Percentiles rank a stretch among this genome's conserved stretches.
These are phyloP conservation scores for Psophia crepitans DNA, from an alignment of 2,113 vertebrate species.

Conservation along the genomic window DNA sequence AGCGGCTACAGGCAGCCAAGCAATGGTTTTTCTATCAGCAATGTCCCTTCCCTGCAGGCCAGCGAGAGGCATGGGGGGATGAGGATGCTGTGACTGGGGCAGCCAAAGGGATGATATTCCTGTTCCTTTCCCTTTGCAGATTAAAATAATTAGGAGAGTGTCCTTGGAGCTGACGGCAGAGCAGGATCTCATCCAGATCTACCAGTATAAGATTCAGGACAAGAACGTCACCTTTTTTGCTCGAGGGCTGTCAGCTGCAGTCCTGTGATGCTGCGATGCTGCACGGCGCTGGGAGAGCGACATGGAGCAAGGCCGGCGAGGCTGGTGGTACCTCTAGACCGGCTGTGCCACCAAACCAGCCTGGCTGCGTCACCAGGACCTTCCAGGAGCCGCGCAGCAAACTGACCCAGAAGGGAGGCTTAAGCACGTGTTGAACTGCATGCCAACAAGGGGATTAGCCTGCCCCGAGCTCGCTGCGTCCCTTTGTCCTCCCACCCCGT, in stretches of 20 bases:
- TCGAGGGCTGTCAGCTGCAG: slow-evolving; percentile 84
- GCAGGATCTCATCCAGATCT: slow-evolving; percentile 67
- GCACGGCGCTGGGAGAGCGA: accelerated
- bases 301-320: accelerated
- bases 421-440: accelerated
- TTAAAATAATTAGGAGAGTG: slow-evolving; percentile 80
- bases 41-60: not conserved
- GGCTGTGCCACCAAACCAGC: not conserved
- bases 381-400: not conserved
- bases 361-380: not conserved
- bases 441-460: not conserved
- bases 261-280: slow-evolving; percentile 73
- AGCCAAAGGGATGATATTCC: not conserved
- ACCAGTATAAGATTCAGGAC: slow-evolving; percentile 94
- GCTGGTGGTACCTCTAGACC: not conserved
- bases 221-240: slow-evolving; percentile 90
- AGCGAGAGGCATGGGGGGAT: accelerated
- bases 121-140: slow-evolving; percentile 64
- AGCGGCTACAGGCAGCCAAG: not conserved
- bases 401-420: not conserved
- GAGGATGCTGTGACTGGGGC: not conserved
- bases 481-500: not conserved
- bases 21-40: not conserved
- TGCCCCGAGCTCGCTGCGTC: not conserved
- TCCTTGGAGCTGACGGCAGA: not conserved